Conservation (phyloP, 2,888 invertebrate genomes). For the Meghimatium bilineatum region DNA sequence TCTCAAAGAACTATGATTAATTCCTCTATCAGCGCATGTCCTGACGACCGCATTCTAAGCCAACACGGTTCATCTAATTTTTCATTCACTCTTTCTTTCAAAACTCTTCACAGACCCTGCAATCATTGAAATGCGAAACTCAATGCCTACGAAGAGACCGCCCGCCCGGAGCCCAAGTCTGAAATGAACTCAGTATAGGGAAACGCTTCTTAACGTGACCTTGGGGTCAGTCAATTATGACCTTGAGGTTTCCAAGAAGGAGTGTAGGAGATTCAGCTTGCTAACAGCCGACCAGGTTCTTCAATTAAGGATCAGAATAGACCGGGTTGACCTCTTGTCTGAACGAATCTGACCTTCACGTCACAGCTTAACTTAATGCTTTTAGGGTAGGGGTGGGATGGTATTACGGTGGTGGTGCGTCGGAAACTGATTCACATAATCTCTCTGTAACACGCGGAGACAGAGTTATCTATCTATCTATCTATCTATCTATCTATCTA, state of each 20-base stretch:
- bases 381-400: background rate
- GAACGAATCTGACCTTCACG: background rate
- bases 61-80: constrained; percentile 37
- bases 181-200: constrained; percentile 28
- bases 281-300: constrained; percentile 35
- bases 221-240: constrained; percentile 35
- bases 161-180: background rate
- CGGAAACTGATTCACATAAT: background rate
- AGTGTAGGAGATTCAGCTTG: constrained; percentile 9
- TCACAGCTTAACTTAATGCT: background rate
- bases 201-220: constrained; percentile 42
- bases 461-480: too few species aligned
- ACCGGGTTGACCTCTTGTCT: background rate
- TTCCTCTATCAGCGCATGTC: constrained; percentile 40
- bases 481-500: too few species aligned
- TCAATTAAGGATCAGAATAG: constrained; percentile 42
- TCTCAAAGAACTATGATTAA: constrained; percentile 38
- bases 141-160: background rate
- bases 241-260: constrained; percentile 41
- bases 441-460: too few species aligned
- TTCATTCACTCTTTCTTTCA: constrained; percentile 26
- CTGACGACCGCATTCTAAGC: background rate
- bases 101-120: background rate
- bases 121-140: constrained; percentile 44
- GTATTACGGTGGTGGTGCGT: background rate